These are phyloP conservation scores for Doryteuthis pealeii DNA, from an alignment of 1,140 invertebrate genomes.

Conservation along the genomic window DNA sequence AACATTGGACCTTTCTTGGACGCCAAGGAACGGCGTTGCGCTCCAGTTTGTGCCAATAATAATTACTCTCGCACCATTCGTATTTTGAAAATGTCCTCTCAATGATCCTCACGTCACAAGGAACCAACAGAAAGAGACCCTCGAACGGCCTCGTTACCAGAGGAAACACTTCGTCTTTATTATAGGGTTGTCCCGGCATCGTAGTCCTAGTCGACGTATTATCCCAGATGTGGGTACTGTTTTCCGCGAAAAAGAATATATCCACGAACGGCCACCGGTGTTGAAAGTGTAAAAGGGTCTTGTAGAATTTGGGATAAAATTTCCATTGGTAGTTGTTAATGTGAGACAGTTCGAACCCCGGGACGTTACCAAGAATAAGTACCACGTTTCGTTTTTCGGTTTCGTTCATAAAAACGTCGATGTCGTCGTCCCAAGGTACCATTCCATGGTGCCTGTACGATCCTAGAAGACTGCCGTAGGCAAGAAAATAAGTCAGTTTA, in stretches of 20 bases:
- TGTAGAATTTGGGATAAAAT: constrained; percentile 20
- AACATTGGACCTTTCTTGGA: constrained; percentile 8
- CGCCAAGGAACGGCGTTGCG: constrained; percentile 4
- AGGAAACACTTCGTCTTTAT: constrained; percentile 24
- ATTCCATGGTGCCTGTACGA: constrained; percentile 37
- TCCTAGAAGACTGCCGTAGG: constrained; percentile 37
- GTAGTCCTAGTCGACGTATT: constrained; percentile 14
- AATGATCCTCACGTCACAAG: constrained; percentile 15
- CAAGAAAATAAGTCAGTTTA: constrained; percentile 34
- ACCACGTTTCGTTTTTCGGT: constrained; percentile 23
- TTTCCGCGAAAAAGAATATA: constrained; percentile 31
- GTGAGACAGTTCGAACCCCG: constrained; percentile 22
- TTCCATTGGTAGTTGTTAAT: constrained; percentile 30
- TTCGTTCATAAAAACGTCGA: constrained; percentile 33
- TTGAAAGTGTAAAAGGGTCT: constrained; percentile 18
- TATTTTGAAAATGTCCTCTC: constrained; percentile 9
- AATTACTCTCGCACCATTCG: constrained; percentile 12
- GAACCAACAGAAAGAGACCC: constrained; percentile 15
- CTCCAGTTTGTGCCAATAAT: constrained; percentile 20
- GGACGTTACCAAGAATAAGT: constrained; percentile 24
- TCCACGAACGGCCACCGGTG: constrained; percentile 33
- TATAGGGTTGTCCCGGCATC: background rate
- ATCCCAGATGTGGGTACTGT: constrained; percentile 33
- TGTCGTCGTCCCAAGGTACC: constrained; percentile 46
- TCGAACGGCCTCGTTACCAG: constrained; percentile 24